A percentile compares a stretch with the other conserved stretches of the same genome.
Evolutionary conservation across 2,888 invertebrate species (phyloP).

Genomic region (Polyploca ridens): DNA sequence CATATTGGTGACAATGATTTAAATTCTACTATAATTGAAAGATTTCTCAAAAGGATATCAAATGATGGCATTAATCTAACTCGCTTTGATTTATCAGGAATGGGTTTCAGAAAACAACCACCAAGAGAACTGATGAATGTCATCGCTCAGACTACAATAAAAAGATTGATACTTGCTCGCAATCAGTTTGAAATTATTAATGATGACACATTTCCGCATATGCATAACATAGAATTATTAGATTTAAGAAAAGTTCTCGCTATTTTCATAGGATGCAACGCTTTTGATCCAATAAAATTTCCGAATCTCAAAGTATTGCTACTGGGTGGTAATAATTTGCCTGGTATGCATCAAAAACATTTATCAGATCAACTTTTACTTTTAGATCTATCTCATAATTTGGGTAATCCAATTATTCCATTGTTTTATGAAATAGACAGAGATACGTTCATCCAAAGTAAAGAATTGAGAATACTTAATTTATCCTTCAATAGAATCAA

Average conservation of each 20-base stretch:
- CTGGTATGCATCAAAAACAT: conserved; percentile 78
- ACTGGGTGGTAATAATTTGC: conserved; percentile 80
- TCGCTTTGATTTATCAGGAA: conserved; percentile 76
- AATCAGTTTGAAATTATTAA: conserved; percentile 84
- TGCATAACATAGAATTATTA: conserved; percentile 81
- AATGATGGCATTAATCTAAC: conserved; percentile 67
- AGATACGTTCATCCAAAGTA: conserved; percentile 78
- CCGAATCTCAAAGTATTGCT: conserved; percentile 80
- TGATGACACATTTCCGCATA: conserved; percentile 79
- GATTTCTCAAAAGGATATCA: conserved; percentile 65
- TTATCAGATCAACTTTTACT: conserved; percentile 73
- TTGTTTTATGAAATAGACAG: conserved; percentile 80
- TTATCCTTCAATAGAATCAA: conserved; percentile 82
- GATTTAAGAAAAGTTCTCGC: conserved; percentile 82
- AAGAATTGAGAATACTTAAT: conserved; percentile 75
- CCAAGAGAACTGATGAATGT: conserved; percentile 75
- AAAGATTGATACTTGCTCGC: conserved; percentile 71
- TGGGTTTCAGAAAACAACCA: conserved; percentile 81
- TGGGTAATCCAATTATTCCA: conserved; percentile 66
- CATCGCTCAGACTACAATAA: conserved; percentile 79
- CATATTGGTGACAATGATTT: conserved; percentile 83
- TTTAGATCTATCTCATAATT: conserved; percentile 81
- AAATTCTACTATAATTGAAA: conserved; percentile 66
- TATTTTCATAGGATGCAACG: conserved; percentile 71
- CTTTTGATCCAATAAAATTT: conserved; percentile 74